These are phyloP conservation scores for Ispidina picta DNA, from an alignment of 2,797 vertebrate genomes.

Conservation along the genomic window DNA sequence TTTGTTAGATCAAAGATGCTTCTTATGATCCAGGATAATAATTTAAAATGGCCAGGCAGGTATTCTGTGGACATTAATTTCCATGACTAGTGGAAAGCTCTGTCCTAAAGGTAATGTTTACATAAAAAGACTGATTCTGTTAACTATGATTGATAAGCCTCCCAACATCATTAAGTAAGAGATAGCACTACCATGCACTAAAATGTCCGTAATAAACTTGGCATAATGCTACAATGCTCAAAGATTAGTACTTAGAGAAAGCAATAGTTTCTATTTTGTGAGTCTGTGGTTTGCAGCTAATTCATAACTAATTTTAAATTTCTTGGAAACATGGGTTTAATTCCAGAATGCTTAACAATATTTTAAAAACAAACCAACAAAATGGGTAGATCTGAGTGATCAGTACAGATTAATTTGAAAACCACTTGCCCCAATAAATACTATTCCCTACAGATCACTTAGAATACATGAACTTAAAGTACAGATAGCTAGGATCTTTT, in stretches of 20 bases:
- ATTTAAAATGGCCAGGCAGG: conserved; percentile 15
- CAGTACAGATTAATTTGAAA: background rate
- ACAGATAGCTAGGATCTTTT: background rate
- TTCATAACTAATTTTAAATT: background rate
- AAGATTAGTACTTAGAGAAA: conserved; percentile 7
- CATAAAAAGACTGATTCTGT: conserved; percentile 12
- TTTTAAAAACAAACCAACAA: background rate
- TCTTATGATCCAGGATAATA: conserved; percentile 14
- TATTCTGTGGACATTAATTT: conserved; percentile 16
- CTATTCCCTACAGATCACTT: background rate
- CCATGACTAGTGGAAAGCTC: conserved; percentile 9
- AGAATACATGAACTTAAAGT: background rate
- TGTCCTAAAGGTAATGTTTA: conserved; percentile 36
- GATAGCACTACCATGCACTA: conserved; percentile 41
- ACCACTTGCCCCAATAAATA: background rate
- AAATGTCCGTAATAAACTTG: conserved; percentile 33
- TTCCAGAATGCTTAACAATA: background rate
- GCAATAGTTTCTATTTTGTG: background rate
- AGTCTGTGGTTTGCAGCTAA: background rate
- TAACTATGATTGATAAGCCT: conserved; percentile 33
- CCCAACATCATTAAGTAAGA: conserved; percentile 18
- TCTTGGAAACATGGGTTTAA: background rate
- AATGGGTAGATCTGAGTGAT: background rate
- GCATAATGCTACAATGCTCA: background rate
- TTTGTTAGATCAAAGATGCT: conserved; percentile 26